Evolutionary conservation across 2,888 invertebrate genomes (phyloP), one percentile per base, ranked within the genome.

Genomic region (Microchrysa polita): DNA sequence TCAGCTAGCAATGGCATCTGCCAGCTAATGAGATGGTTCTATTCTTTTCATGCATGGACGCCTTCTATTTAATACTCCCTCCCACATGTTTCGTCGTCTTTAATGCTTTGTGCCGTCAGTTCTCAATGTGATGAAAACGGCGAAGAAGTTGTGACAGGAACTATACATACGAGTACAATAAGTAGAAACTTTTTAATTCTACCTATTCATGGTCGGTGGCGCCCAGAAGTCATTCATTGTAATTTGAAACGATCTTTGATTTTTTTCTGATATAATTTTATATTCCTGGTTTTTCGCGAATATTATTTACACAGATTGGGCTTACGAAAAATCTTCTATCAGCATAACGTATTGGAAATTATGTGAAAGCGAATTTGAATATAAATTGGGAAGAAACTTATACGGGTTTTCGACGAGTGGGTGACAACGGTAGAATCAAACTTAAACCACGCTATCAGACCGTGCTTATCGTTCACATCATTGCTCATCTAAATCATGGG

Each of bases 1-100:
- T n/a, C n/a, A 53, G 67, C 67, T 53, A 53, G 67, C 61, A 63
- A 34, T 53, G 52, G 67, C 61, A 63, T 22, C 34, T 63, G 18
- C 40, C 5, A 40, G 12, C 22, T 16, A 18, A 16, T 14, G 23
- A 5, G 61, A 40, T 23, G 18, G 34, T 65, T 48, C 65, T 65
- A 14, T 67, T 27, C n/a, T 67, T 61, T 40, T 61, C n/a, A 40
- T 48, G 16, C 34, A n/a, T 40, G 40, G 40, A 4, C 55, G 55
- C 55, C 55, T 55, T 55, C 18, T 2, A 34, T 7, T 34, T 34
- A 5, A 34, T 34, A 55, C 18, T 20, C 1, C 55, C 16, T 20
- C 20, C 20, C 7, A 55, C 10, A n/a, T n/a, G n/a, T 55, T 20
- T 48, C 12, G 5, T 48, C 10, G 27, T 40, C 34, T 40, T 61